Evolutionary conservation across 2,888 invertebrate species (phyloP).

Genomic region (Tridacna gigas): DNA sequence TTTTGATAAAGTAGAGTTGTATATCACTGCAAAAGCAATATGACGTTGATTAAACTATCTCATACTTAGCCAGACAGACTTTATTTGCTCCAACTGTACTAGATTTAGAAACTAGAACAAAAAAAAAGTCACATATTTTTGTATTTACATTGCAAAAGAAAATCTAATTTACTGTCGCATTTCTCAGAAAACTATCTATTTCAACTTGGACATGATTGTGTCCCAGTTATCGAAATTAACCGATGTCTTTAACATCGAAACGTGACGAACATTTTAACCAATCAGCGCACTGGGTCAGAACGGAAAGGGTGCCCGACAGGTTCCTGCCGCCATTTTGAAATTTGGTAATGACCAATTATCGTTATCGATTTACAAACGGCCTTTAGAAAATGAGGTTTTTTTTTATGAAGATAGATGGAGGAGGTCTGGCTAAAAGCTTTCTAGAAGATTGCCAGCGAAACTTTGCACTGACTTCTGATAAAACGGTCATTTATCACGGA

Average conservation of each 20-base stretch:
- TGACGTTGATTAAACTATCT: not conserved
- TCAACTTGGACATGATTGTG: too few relatives aligned
- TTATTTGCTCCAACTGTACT: too few relatives aligned
- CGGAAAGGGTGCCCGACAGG: not conserved
- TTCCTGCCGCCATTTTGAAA: not conserved
- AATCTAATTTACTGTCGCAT: too few relatives aligned
- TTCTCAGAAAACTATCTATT: too few relatives aligned
- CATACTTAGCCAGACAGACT: too few relatives aligned
- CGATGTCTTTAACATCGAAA: too few relatives aligned
- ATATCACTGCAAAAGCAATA: not conserved
- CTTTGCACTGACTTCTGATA: not conserved
- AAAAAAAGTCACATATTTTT: too few relatives aligned
- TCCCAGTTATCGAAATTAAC: too few relatives aligned
- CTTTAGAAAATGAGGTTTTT: not conserved
- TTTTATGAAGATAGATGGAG: conserved; percentile 4
- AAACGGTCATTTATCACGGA: not conserved
- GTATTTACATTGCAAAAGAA: too few relatives aligned
- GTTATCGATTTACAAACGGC: not conserved
- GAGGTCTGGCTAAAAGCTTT: conserved; percentile 15
- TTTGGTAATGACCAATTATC: conserved; percentile 10
- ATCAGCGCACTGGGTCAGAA: too few relatives aligned
- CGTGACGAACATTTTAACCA: too few relatives aligned
- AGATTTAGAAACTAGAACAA: too few relatives aligned
- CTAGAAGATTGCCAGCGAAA: conserved; percentile 3
- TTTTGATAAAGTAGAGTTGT: not conserved